Base-by-base conservation (phyloP, 2,888 invertebrate species). In the Acleris emargana region DNA sequence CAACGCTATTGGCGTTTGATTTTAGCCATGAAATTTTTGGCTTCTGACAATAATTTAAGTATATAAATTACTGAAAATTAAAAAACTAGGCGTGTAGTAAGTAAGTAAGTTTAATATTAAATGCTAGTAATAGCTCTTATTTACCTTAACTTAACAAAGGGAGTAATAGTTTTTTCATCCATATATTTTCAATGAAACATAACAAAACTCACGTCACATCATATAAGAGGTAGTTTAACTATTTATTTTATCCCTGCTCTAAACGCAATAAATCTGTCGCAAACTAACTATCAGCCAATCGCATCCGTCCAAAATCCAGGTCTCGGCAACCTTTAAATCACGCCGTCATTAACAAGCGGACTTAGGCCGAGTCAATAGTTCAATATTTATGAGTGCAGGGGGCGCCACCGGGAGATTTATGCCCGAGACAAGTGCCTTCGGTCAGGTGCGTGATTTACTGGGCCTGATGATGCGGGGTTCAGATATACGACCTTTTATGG, bases 341-440 rank as follows among this genome's bases (percentile, higher is more conserved):
- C 74, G 74, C 77, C 80, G 80, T 84, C 81, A 82, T 84, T 82
- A 82, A 77, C 79, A 75, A 75, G 71, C 78, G 74, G 75, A 69
- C 76, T 74, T 75, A 76, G 71, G 76, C 81, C 80, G 75, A 85
- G 82, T 87, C 87, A 86, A 87, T 87, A 87, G 86, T 86, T 87
- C 87, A 86, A 87, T 87, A 87, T 87, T 87, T 87, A 87, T 67
- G 67, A 66, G 70, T 55, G 25, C 52, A 64, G 68, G 62, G 69
- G 68, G 69, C 61, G 64, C 76, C 68, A 74, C 72, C 72, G 75
- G 63, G 73, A 81, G 88, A 88, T 88, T 87, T 88, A 88, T 87
- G 81, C 76, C 75, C 73, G 75, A 78, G 87, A 84, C 87, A 86
- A 88, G 86, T 85, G 86, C 75, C 76, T 74, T 72, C 76, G 77